Conservation (phyloP, 2,888 invertebrate genomes). For the Lasioglossum marginatum region DNA sequence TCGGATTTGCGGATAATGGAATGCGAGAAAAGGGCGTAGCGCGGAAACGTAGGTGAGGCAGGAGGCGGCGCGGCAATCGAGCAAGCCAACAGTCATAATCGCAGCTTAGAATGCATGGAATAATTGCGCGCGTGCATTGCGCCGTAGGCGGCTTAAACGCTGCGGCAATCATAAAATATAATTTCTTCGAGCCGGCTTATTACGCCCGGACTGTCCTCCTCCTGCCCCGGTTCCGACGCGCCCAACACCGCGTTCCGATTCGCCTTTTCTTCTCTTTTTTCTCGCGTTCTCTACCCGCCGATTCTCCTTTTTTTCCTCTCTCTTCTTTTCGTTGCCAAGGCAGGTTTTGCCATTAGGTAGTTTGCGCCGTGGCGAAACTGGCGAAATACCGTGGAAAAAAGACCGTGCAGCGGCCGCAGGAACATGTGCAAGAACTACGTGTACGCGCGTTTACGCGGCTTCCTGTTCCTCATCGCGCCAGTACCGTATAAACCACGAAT, state of each 20-base stretch:
- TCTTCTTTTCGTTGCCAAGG: constrained; percentile 57
- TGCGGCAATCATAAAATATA: constrained; percentile 76
- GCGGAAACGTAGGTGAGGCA: constrained; percentile 9
- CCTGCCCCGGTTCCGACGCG: background rate
- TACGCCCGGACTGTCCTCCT: constrained; percentile 52
- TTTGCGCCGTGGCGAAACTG: constrained; percentile 52
- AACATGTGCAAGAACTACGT: constrained; percentile 1
- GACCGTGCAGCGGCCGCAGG: background rate
- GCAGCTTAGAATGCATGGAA: constrained; percentile 78
- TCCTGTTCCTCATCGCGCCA: constrained; percentile 4
- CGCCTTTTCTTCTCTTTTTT: background rate
- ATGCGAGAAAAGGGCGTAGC: constrained; percentile 47
- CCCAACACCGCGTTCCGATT: constrained; percentile 15
- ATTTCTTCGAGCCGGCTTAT: constrained; percentile 72
- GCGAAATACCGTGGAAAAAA: constrained; percentile 35
- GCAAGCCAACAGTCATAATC: constrained; percentile 69
- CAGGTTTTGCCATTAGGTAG: constrained; percentile 60
- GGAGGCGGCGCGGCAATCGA: constrained; percentile 29
- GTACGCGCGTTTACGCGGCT: constrained; percentile 5
- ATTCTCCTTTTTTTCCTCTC: background rate
- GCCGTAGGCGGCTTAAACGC: constrained; percentile 68
- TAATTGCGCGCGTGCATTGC: constrained; percentile 74
- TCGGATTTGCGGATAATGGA: constrained; percentile 51
- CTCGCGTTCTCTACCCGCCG: background rate
- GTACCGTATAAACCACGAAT: constrained; percentile 50